phyloP scores from a whole-genome alignment of 1,140 invertebrate genomes.

The Tenebrio molitor region DNA sequence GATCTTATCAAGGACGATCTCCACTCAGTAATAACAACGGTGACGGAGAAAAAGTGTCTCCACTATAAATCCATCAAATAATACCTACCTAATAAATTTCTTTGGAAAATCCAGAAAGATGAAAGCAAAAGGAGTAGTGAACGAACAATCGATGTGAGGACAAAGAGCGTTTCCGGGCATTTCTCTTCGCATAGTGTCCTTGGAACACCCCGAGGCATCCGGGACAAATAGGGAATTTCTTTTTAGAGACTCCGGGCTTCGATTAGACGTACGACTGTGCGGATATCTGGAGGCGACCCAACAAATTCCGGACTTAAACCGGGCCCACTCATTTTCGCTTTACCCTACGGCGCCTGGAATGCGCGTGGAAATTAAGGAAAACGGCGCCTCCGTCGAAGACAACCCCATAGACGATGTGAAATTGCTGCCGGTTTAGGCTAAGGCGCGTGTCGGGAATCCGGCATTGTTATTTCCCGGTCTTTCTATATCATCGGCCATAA shows the following conservation, averaged over 20 bases:
- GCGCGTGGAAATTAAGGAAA: constrained; percentile 19
- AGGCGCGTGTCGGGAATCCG: constrained; percentile 10
- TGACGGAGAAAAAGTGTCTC: constrained; percentile 23
- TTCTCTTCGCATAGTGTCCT: constrained; percentile 21
- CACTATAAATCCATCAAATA: constrained; percentile 23
- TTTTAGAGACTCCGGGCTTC: constrained; percentile 27
- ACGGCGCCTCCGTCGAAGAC: constrained; percentile 1
- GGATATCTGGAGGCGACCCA: constrained; percentile 33
- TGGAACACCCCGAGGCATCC: constrained; percentile 25
- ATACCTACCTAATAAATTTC: constrained; percentile 36
- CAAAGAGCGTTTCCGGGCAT: constrained; percentile 38
- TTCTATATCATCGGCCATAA: constrained; percentile 25
- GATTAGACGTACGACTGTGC: constrained; percentile 15
- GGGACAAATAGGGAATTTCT: constrained; percentile 29
- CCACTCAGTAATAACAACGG: too few relatives aligned
- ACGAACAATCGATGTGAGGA: constrained; percentile 26
- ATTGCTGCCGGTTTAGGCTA: background rate
- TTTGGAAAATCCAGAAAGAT: constrained; percentile 9
- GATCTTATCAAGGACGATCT: too few relatives aligned
- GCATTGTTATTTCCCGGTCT: constrained; percentile 20
- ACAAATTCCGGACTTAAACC: constrained; percentile 31
- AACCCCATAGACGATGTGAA: constrained; percentile 5
- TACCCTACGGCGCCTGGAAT: background rate
- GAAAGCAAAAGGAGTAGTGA: constrained; percentile 14
- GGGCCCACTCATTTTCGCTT: constrained; percentile 25